Percentiles rank a stretch among this genome's conserved stretches.
Evolutionary conservation across 2,888 invertebrate species (phyloP).

Genomic region (Minunthozetes semirufus): DNA sequence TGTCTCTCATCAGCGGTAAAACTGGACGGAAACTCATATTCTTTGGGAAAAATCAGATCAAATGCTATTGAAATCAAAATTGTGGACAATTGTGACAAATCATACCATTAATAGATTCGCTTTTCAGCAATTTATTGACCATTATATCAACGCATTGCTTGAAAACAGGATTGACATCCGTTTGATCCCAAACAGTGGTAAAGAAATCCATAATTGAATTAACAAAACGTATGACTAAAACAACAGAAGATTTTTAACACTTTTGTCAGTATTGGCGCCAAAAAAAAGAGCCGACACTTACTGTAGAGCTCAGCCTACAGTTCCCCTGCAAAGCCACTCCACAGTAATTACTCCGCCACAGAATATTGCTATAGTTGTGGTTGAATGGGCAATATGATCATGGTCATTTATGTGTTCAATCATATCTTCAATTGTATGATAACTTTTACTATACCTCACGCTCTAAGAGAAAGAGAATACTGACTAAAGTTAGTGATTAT

Average conservation of each 20-base stretch:
- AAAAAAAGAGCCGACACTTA: too few species aligned
- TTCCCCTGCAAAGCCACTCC: too few species aligned
- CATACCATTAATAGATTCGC: conserved; percentile 13
- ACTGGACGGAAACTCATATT: conserved; percentile 61
- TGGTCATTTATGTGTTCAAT: too few species aligned
- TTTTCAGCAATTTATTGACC: background rate
- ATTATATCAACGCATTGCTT: background rate
- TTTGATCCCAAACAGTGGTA: background rate
- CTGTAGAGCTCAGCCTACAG: too few species aligned
- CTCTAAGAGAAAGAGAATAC: too few species aligned
- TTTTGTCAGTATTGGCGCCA: background rate
- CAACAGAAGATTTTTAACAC: background rate
- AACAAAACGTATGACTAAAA: background rate
- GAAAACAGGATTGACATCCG: background rate
- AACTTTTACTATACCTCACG: too few species aligned
- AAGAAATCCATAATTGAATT: background rate
- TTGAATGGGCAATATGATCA: too few species aligned
- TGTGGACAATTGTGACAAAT: background rate
- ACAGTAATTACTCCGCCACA: too few species aligned
- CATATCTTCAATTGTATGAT: too few species aligned
- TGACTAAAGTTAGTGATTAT: too few species aligned
- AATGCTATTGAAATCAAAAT: background rate
- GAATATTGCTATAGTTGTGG: too few species aligned
- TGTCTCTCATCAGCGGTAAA: conserved; percentile 69
- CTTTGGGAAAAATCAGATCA: conserved; percentile 44